phyloP scores from a whole-genome alignment of 2,797 vertebrate species.

The Brachymystax lenok region DNA sequence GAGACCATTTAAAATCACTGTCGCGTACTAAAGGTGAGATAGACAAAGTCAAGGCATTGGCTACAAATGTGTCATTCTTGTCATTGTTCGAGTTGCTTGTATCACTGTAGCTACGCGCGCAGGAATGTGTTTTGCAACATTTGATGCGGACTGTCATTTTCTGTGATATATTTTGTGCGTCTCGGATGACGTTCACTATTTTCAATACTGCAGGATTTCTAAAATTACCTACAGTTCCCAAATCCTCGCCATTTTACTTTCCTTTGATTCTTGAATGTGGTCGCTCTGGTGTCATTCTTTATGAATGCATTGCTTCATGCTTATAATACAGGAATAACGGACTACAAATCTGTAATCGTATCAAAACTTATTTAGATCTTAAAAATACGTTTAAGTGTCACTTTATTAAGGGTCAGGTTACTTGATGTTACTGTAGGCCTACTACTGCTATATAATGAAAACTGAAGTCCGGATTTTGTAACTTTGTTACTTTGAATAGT shows the following conservation, averaged over 20 bases:
- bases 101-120: constrained; percentile 11
- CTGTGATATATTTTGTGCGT: constrained; percentile 38
- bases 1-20: constrained; percentile 44
- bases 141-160: constrained; percentile 28
- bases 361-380: constrained; percentile 51
- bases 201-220: constrained; percentile 59
- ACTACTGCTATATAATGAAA: constrained; percentile 1
- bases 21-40: constrained; percentile 54
- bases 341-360: constrained; percentile 29
- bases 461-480: constrained; percentile 42
- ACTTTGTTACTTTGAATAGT: constrained; percentile 23
- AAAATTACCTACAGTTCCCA: constrained; percentile 68
- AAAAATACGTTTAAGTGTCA: constrained; percentile 54
- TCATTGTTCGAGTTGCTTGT: constrained; percentile 28
- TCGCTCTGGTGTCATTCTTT: constrained; percentile 56
- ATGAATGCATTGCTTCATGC: constrained; percentile 42
- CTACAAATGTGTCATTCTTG: constrained; percentile 22
- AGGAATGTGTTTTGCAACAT: constrained; percentile 30
- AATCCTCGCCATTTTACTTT: constrained; percentile 78
- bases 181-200: constrained; percentile 55
- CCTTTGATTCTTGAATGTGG: constrained; percentile 68
- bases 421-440: constrained; percentile 2
- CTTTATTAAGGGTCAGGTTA: constrained; percentile 50
- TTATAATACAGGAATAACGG: constrained; percentile 18
- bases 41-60: constrained; percentile 40